These are phyloP conservation scores for Poecilia latipinna DNA, from an alignment of 2,113 vertebrate genomes.

Conservation along the genomic window DNA sequence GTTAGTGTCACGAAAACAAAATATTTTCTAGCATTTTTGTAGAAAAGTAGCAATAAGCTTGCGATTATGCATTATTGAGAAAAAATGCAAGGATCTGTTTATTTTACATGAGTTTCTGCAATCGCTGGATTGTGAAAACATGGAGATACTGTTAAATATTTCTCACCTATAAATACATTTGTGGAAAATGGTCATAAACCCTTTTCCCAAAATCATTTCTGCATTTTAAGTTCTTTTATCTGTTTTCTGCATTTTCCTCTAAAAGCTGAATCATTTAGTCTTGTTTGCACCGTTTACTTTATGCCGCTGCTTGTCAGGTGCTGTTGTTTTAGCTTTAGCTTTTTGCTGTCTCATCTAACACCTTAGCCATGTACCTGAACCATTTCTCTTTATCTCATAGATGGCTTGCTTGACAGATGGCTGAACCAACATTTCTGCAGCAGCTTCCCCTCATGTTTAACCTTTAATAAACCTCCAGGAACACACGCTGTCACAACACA, in stretches of 20 bases:
- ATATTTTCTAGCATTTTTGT: too few relatives aligned
- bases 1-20: too few relatives aligned
- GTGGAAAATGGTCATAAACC: neutral
- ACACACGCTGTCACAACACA: neutral
- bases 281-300: neutral
- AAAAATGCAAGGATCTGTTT: too few relatives aligned
- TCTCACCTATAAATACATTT: neutral
- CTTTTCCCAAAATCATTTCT: neutral
- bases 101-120: too few relatives aligned
- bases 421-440: neutral
- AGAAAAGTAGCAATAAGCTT: too few relatives aligned
- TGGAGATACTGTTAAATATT: neutral
- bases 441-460: neutral
- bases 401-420: neutral
- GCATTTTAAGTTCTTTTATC: neutral
- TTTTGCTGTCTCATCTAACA: neutral
- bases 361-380: neutral
- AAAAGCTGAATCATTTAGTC: too few relatives aligned
- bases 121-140: too few relatives aligned
- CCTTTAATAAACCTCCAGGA: neutral
- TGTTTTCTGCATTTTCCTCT: neutral
- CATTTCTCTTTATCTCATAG: neutral
- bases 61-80: too few relatives aligned
- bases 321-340: neutral
- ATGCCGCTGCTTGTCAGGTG: neutral